These are phyloP conservation scores for Sisyra terminalis DNA, from an alignment of 2,888 invertebrate genomes.

Conservation along the genomic window DNA sequence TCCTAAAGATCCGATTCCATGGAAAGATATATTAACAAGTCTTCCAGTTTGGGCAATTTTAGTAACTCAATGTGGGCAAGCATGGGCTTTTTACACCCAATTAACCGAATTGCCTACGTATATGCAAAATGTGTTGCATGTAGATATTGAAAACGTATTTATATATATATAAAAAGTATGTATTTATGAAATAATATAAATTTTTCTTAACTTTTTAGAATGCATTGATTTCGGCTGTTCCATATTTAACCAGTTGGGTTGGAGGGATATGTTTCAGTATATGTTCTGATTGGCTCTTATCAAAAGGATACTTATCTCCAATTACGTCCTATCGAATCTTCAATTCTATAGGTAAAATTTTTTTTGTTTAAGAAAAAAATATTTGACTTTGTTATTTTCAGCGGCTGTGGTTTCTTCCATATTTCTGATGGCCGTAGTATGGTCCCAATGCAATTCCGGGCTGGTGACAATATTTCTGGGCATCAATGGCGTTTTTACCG, in stretches of 20 bases:
- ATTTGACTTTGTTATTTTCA: too few relatives aligned
- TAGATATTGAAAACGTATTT: constrained; percentile 56
- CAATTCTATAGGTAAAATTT: constrained; percentile 58
- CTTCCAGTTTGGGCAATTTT: constrained; percentile 71
- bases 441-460: constrained; percentile 56
- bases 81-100: constrained; percentile 75
- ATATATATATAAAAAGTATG: too few relatives aligned
- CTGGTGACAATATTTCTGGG: constrained; percentile 55
- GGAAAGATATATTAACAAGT: constrained; percentile 54
- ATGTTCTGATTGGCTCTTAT: constrained; percentile 57
- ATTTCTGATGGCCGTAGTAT: constrained; percentile 61
- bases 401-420: constrained; percentile 56
- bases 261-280: constrained; percentile 54
- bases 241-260: constrained; percentile 64
- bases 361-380: too few relatives aligned
- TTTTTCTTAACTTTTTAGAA: constrained; percentile 38
- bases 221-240: constrained; percentile 53
- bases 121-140: constrained; percentile 69
- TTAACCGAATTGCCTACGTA: constrained; percentile 69
- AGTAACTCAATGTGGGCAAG: constrained; percentile 64
- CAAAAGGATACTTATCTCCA: constrained; percentile 44
- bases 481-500: constrained; percentile 55
- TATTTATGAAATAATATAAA: too few relatives aligned
- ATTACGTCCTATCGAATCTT: constrained; percentile 61
- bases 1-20: constrained; percentile 43